Base-by-base conservation (phyloP, 30 jellyfish, hydroid and myxozoan genomes). In the Hydractinia symbiolongicarpus region DNA sequence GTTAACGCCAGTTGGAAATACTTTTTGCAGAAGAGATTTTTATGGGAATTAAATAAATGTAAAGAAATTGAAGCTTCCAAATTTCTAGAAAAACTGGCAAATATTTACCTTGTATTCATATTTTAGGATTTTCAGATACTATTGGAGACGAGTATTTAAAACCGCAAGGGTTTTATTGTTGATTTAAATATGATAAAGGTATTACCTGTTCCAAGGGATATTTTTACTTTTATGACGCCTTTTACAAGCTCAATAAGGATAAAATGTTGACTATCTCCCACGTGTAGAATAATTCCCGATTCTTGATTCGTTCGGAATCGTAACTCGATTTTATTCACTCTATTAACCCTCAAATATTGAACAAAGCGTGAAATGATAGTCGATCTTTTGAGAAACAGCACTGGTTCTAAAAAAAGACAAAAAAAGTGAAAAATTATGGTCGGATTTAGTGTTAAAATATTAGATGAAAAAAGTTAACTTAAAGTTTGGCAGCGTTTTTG, bases 291-390 rank as follows among this genome's bases (percentile, higher is more conserved):
- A 40, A 71, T 20, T 7, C 80, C 80, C 17, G 80, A 71, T 7
- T 55, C 60, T 53, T 71, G 80, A 58, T 71, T 71, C 14, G 80
- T 71, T 5, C 80, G 80, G 53, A 71, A 71, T 1, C 80, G 80
- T 19, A 71, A 71, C 66, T 71, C 60, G 11, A 71, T 14, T 9
- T 8, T 15, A 19, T 71, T 71, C 17, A 71, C 67, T 5, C 80
- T 55, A 19, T 5, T 19, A 2, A 14, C n/a, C 4, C 53, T 55
- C 3, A 71, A 71, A 19, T 55, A 71, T 15, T 71, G 60, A 49
- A 50, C 15, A 71, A 53, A 7, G 30, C 60, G 8, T 71, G 80
- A 4, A n/a, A 71, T 71, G 80, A 19, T 5, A 7, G 55, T 40
- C 9, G 9, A 20, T 15, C 40, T 50, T 71, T 53, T 55, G 11